Evolutionary conservation across 2,113 vertebrate species (phyloP), one percentile per base, ranked within the genome.

Genomic region (Parotia lawesii): DNA sequence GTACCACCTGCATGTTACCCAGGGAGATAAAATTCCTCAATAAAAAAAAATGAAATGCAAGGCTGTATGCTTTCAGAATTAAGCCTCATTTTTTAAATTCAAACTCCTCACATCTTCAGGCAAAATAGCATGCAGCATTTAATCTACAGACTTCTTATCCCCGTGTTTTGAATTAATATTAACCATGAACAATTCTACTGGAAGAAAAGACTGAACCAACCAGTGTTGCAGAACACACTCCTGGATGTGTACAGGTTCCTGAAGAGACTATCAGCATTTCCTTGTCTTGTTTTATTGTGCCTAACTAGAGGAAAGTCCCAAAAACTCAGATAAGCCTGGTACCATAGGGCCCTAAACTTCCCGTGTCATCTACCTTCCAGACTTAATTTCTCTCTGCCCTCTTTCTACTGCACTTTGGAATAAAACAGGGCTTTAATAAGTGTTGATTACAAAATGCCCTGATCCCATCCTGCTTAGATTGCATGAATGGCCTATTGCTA

Each of bases 361-460:
- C 33, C 27, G 60, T 75, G 19, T 72, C 40, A 61, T 58, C 80
- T 79, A 28, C 80, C 24, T 96, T 90, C 51, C 71, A 94, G 89
- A 83, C 73, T 95, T 95, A 81, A 93, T 95, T 95, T 48, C 77
- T 82, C 29, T 64, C 87, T 93, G 50, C 14, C 29, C 23, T 66
- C 50, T 42, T 38, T 70, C 60, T 83, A 19, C 9, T n/a, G 23
- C 38, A 51, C 16, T 73, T 70, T 21, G 71, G 60, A 71, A 76
- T 51, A 73, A 91, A 93, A n/a, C 37, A 86, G 27, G 38, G 19
- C 60, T 93, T 93, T 95, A 89, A 71, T 86, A 89, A 82, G 64
- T 44, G 60, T 89, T 83, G 95, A 93, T 96, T 97, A 97, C 81
- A 92, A 96, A 95, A 89, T 84, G 51, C 74, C 76, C 56, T 69